Percentiles rank a stretch among this genome's conserved stretches.
phyloP scores from a whole-genome alignment of 2,888 invertebrate species.

The Polydesmus complanatus region DNA sequence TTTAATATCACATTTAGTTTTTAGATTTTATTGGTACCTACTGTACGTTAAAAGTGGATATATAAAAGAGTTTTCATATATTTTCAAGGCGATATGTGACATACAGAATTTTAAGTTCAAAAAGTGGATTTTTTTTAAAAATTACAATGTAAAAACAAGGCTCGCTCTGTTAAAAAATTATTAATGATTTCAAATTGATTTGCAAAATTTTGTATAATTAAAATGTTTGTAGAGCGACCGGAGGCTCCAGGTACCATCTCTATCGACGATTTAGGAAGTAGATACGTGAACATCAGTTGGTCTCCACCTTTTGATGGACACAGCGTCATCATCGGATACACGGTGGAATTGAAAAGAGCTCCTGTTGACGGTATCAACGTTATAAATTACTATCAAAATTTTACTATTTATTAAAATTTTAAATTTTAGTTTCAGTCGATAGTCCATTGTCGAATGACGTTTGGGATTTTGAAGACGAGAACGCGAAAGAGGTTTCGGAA shows the following conservation, averaged over 20 bases:
- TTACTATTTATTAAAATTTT: background rate
- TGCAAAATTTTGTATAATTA: too few relatives aligned
- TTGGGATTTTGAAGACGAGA: conserved; percentile 1
- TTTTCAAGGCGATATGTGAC: too few relatives aligned
- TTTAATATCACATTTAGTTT: background rate
- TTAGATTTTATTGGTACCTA: background rate
- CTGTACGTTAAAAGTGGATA: too few relatives aligned
- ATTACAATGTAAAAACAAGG: too few relatives aligned
- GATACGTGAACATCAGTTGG: conserved; percentile 81
- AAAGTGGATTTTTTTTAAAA: too few relatives aligned
- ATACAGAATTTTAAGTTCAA: too few relatives aligned
- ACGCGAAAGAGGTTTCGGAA: background rate
- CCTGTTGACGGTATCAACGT: conserved; percentile 19
- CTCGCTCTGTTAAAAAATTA: too few relatives aligned
- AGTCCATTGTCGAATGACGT: conserved; percentile 2
- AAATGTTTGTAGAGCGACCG: conserved; percentile 49
- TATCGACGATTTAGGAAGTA: conserved; percentile 77
- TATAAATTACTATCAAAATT: background rate
- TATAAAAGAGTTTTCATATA: too few relatives aligned
- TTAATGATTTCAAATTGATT: background rate
- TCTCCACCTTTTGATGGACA: conserved; percentile 84
- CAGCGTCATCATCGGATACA: conserved; percentile 73
- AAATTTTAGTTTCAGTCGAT: background rate
- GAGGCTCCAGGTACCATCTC: conserved; percentile 79
- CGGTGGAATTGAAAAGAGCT: conserved; percentile 68